phyloP scores from a whole-genome alignment of 64 coral and sea anemone species.

The Pocillopora damicornis region DNA sequence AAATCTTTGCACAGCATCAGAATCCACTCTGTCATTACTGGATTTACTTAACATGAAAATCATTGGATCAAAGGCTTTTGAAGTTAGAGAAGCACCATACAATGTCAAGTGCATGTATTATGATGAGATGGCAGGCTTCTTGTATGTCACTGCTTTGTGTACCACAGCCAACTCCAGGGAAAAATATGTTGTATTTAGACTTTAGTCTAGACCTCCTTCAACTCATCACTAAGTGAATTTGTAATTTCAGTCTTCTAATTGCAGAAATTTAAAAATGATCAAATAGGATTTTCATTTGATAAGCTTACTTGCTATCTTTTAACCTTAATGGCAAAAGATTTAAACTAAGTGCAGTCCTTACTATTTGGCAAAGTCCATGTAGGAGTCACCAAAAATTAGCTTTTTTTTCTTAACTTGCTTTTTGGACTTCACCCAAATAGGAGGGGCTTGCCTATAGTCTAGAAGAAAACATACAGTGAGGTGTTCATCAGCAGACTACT shows the following conservation, averaged over 20 bases:
- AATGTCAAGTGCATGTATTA: constrained; percentile 54
- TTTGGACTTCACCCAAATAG: no score
- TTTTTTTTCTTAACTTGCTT: no score
- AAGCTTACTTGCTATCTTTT: no score
- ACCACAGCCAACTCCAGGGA: constrained; percentile 10
- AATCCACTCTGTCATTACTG: constrained; percentile 7
- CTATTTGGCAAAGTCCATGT: no score
- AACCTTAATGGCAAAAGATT: no score
- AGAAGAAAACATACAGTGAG: no score
- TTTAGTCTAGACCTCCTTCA: not conserved
- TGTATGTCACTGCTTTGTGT: constrained; percentile 43
- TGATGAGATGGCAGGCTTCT: constrained; percentile 38
- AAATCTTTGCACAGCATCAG: constrained; percentile 43
- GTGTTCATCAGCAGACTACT: not conserved
- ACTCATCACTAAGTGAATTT: not conserved
- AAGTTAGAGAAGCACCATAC: constrained; percentile 15
- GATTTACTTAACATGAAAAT: constrained; percentile 52
- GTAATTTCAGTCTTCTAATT: not conserved
- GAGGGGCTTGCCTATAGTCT: no score
- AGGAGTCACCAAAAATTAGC: no score
- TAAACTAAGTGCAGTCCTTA: no score
- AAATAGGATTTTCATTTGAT: no score
- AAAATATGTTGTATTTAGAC: constrained; percentile 29
- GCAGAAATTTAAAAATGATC: no score
- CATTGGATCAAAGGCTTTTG: constrained; percentile 51